A percentile compares a stretch with the other conserved stretches of the same genome.
These are phyloP conservation scores for Coenonympha arcania DNA, from an alignment of 2,888 invertebrate genomes.

Conservation along the genomic window DNA sequence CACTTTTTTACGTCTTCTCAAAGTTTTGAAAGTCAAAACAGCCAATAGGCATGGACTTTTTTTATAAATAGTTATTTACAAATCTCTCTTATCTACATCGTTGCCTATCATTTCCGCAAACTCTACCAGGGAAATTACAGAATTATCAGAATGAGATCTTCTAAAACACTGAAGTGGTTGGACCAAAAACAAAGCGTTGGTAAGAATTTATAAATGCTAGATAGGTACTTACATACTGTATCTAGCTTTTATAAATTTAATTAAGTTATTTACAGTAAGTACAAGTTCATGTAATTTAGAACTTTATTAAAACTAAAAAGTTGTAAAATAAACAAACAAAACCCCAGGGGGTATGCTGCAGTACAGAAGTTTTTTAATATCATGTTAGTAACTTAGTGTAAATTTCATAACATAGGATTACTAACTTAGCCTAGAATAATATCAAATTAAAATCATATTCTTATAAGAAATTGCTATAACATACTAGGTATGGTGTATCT, in stretches of 20 bases:
- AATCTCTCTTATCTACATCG: too few species aligned
- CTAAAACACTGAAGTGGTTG: too few species aligned
- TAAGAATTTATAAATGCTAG: too few species aligned
- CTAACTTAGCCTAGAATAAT: not conserved
- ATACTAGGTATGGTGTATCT: too few species aligned
- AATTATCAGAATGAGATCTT: too few species aligned
- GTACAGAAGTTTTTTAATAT: conserved; percentile 4
- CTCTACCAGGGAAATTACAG: too few species aligned
- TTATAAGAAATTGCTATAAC: not conserved
- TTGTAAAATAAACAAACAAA: not conserved
- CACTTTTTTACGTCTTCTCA: not conserved
- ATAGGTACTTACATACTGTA: too few species aligned
- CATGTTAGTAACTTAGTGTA: not conserved
- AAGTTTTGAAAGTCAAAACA: not conserved
- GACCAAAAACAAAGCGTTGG: too few species aligned
- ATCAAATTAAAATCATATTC: not conserved
- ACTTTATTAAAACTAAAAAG: conserved; percentile 1
- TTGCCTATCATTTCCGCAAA: too few species aligned
- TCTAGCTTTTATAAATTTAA: not conserved
- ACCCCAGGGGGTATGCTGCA: not conserved
- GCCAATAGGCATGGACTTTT: too few species aligned
- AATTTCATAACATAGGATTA: conserved; percentile 1
- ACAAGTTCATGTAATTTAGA: not conserved
- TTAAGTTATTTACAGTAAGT: not conserved
- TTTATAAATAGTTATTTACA: too few species aligned